phyloP scores from a whole-genome alignment of 2,888 invertebrate genomes.

The Drosophila percnosoma region DNA sequence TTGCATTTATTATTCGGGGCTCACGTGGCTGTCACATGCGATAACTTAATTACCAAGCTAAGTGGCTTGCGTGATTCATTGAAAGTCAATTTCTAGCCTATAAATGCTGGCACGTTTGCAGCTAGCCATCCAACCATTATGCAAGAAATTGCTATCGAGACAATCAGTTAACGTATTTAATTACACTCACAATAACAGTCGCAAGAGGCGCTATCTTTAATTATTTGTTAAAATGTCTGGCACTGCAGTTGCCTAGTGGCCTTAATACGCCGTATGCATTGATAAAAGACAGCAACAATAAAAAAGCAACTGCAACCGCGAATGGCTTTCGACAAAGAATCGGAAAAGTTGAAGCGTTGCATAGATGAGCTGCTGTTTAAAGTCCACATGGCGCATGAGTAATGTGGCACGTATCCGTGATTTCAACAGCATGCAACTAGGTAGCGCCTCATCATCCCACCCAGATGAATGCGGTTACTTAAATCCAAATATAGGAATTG shows the following conservation, averaged over 20 bases:
- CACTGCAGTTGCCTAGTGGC: conserved; percentile 31
- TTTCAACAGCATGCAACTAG: neutral
- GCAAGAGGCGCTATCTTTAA: neutral
- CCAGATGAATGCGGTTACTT: neutral
- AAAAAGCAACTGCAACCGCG: conserved; percentile 17
- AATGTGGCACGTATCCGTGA: conserved; percentile 47
- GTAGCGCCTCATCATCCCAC: conserved; percentile 21
- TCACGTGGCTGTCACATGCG: conserved; percentile 78
- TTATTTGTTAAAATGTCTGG: conserved; percentile 21
- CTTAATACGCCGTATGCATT: conserved; percentile 42
- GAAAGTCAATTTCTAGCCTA: conserved; percentile 41
- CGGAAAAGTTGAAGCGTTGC: neutral
- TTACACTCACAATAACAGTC: conserved; percentile 3
- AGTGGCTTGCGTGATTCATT: conserved; percentile 36
- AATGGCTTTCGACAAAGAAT: conserved; percentile 34
- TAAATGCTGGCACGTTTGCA: conserved; percentile 26
- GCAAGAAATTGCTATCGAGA: conserved; percentile 25
- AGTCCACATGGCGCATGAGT: conserved; percentile 70
- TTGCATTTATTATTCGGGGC: conserved; percentile 14
- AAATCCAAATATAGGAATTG: neutral
- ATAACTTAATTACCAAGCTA: conserved; percentile 61
- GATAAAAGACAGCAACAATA: conserved; percentile 46
- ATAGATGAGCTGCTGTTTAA: conserved; percentile 37
- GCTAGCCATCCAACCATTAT: conserved; percentile 52
- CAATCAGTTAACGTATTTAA: conserved; percentile 21